Conservation (phyloP, 1,140 invertebrate genomes). For the Aphis craccivora region DNA sequence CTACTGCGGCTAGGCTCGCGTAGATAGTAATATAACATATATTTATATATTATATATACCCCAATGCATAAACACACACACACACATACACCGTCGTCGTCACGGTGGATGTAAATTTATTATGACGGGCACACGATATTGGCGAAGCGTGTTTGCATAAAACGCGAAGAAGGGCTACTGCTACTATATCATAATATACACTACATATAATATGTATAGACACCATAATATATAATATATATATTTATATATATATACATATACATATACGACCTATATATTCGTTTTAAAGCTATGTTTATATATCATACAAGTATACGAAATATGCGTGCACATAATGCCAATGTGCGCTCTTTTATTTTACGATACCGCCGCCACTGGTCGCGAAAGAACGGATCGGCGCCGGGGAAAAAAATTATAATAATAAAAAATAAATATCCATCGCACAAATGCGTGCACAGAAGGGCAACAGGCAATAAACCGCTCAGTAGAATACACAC, state of each 20-base stretch:
- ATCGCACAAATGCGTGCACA: neutral
- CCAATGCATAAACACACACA: neutral
- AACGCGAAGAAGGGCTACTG: slow-evolving; percentile 34
- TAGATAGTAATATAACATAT: neutral
- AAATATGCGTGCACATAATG: slow-evolving; percentile 18
- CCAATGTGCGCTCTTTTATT: slow-evolving; percentile 37
- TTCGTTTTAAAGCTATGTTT: neutral
- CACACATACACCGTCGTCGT: neutral
- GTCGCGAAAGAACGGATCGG: neutral
- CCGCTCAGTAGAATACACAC: neutral
- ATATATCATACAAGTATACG: neutral
- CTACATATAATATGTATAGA: neutral
- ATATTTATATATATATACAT: neutral
- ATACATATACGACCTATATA: slow-evolving; percentile 27
- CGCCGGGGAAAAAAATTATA: neutral
- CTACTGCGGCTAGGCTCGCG: neutral
- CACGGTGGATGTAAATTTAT: slow-evolving; percentile 39
- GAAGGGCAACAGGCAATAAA: slow-evolving; percentile 45
- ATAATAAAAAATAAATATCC: slow-evolving; percentile 33
- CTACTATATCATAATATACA: neutral
- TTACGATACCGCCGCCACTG: slow-evolving; percentile 27
- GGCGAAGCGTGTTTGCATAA: slow-evolving; percentile 29
- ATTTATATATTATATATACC: neutral
- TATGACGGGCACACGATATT: neutral
- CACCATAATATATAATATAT: no score